Evolutionary conservation across 2,888 invertebrate species (phyloP), one percentile per base, ranked within the genome.

Genomic region (Operophtera brumata): DNA sequence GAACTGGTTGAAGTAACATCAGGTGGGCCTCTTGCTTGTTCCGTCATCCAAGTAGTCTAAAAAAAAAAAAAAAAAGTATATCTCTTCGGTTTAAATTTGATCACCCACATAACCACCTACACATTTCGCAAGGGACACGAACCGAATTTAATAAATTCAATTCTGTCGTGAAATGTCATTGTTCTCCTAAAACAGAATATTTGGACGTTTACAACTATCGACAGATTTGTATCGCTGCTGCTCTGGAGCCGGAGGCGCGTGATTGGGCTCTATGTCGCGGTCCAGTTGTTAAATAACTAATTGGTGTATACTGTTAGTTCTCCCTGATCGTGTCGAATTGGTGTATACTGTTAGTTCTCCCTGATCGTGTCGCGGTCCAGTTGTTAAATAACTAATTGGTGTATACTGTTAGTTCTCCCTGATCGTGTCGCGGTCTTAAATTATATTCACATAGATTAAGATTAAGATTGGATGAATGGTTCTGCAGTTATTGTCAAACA

Each of bases 121-220:
- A 30, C 7, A 41, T 11, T 26, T 41, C 1, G 41, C 26, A 26
- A 11, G 11, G 26, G 30, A 9, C 8, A 41, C 11, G 12, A 37
- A 2, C 9, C 30, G 7, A 14, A 20, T 8, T 9, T 37, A 47
- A 53, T 53, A 47, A 53, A 54, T 54, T 26, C n/a, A 6, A 36
- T 45, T 41, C 35, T n/a, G 11, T 36, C 44, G 25, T 54, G 26
- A 49, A 54, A 54, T 54, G 8, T 28, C n/a, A 45, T 48, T 40
- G 48, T 44, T 36, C 25, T 35, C 32, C 35, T 54, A 54, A 49
- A 48, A 40, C 40, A 48, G 32, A 48, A 53, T 47, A 45, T 45
- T 32, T 48, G 9, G 54, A 54, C 41, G 12, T 40, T 44, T 49
- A 48, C 48, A 54, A 54, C 43, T 37, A 43, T 40, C 34, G 48